Conservation (phyloP, 92 coral and sea anemone genomes). For the Epizoanthus ramosus region DNA sequence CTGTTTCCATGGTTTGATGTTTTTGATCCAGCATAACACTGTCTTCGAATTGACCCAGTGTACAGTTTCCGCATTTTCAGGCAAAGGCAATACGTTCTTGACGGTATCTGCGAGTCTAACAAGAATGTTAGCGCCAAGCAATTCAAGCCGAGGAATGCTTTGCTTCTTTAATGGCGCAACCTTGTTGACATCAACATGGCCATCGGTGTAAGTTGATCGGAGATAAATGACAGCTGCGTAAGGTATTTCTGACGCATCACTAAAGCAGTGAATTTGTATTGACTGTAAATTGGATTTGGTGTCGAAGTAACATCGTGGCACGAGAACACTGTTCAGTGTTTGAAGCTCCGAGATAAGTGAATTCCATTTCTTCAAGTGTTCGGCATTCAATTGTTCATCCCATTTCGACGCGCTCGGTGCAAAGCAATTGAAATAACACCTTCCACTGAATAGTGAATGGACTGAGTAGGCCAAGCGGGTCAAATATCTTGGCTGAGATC, state of each 20-base stretch:
- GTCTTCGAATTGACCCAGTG: conserved; percentile 58
- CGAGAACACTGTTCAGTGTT: conserved; percentile 27
- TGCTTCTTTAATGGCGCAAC: conserved; percentile 45
- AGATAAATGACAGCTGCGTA: conserved; percentile 57
- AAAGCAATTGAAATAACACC: conserved; percentile 51
- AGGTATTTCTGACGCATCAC: conserved; percentile 49
- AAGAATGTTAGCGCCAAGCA: conserved; percentile 29
- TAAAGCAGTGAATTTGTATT: conserved; percentile 59
- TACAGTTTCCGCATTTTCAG: not conserved
- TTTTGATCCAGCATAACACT: conserved; percentile 56
- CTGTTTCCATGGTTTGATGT: conserved; percentile 65
- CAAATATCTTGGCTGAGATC: conserved; percentile 61
- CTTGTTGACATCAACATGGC: conserved; percentile 21
- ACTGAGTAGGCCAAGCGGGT: conserved; percentile 52
- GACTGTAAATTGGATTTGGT: conserved; percentile 5
- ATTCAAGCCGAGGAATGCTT: conserved; percentile 44
- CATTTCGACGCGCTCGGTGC: conserved; percentile 23
- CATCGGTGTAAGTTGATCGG: conserved; percentile 6
- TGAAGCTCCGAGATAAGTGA: conserved; percentile 36
- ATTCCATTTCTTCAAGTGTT: conserved; percentile 48
- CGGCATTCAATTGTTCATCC: conserved; percentile 39
- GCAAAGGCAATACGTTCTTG: not conserved
- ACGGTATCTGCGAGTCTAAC: conserved; percentile 7
- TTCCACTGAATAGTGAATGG: conserved; percentile 50
- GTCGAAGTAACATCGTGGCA: conserved; percentile 55